These are phyloP conservation scores for Limnodromus scolopaceus DNA, from an alignment of 2,797 vertebrate species.

Conservation along the genomic window DNA sequence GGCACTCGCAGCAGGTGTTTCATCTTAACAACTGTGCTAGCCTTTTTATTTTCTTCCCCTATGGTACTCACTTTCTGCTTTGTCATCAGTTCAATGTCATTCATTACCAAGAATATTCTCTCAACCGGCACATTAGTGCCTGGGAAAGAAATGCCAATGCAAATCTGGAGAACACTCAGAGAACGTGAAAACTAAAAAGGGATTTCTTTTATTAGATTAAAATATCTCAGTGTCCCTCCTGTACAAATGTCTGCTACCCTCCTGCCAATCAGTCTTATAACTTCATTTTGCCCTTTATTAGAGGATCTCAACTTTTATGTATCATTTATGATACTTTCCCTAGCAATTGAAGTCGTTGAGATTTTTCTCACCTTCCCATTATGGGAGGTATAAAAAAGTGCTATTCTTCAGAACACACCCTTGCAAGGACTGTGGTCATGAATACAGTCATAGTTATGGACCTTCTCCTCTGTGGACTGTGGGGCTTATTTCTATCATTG, in stretches of 20 bases:
- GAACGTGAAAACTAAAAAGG: background rate
- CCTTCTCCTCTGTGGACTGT: background rate
- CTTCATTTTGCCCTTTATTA: conserved; percentile 12
- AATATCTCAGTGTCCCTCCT: background rate
- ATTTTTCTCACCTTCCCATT: background rate
- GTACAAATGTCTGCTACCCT: background rate
- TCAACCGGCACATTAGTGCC: conserved; percentile 12
- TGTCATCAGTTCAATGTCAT: conserved; percentile 30
- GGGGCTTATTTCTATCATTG: background rate
- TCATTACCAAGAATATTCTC: conserved; percentile 23
- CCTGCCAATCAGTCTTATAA: background rate
- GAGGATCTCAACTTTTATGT: background rate
- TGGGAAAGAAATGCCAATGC: conserved; percentile 7
- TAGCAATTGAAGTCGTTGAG: background rate
- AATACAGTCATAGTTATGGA: background rate
- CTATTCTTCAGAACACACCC: background rate
- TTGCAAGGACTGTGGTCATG: background rate
- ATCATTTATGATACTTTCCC: background rate
- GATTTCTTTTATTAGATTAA: background rate
- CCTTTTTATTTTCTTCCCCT: conserved; percentile 34
- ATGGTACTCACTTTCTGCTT: conserved; percentile 26
- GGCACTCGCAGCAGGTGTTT: conserved; percentile 27
- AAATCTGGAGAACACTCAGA: background rate
- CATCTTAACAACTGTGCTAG: conserved; percentile 13
- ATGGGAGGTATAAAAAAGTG: background rate